Percentiles rank a stretch among this genome's conserved stretches.
Evolutionary conservation across 2,797 vertebrate genomes (phyloP).

Genomic region (Psittacula echo): DNA sequence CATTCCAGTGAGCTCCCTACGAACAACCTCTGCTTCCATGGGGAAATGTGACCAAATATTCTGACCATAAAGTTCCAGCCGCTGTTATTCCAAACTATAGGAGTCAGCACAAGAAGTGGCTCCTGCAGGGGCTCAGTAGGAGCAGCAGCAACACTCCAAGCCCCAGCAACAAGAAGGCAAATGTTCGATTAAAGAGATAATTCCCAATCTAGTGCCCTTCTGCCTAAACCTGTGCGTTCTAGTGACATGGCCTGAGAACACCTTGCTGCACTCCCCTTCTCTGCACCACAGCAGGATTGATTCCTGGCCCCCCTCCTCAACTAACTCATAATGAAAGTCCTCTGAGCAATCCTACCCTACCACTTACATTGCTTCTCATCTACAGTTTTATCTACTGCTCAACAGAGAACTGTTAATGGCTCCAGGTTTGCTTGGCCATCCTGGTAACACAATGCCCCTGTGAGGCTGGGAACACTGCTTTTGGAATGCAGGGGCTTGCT

Average conservation of each 20-base stretch:
- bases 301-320: not conserved
- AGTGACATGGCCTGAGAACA: not conserved
- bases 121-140: not conserved
- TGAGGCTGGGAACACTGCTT: not conserved
- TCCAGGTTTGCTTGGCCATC: not conserved
- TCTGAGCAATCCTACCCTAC: not conserved
- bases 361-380: not conserved
- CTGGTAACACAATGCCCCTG: not conserved
- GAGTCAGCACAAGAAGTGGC: not conserved
- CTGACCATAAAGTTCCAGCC: not conserved
- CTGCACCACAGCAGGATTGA: not conserved
- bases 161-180: not conserved
- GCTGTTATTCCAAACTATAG: not conserved
- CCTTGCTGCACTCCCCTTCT: not conserved
- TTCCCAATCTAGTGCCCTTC: not conserved
- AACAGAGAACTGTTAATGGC: not conserved
- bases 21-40: not conserved
- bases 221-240: not conserved
- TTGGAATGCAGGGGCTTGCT: not conserved
- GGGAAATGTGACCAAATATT: not conserved
- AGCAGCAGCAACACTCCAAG: not conserved
- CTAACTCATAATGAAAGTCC: not conserved
- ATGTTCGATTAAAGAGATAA: not conserved
- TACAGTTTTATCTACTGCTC: not conserved
- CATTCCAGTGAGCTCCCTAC: not conserved